These are phyloP conservation scores for Kryptopterus vitreolus DNA, from an alignment of 2,797 vertebrate genomes.

Conservation along the genomic window DNA sequence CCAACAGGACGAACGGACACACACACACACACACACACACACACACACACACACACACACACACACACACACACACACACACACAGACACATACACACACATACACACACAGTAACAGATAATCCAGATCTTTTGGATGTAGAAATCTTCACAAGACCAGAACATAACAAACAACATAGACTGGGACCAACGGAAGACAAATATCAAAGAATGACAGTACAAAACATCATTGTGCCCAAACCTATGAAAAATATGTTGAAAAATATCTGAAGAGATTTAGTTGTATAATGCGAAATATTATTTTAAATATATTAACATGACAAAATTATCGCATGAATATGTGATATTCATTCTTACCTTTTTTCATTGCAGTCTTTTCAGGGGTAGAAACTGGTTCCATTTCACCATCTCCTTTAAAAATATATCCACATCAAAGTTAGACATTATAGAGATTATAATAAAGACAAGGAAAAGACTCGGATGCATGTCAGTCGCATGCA, in stretches of 20 bases:
- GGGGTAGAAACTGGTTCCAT: constrained; percentile 83
- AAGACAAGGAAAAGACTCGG: not conserved
- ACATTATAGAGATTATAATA: constrained; percentile 13
- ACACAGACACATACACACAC: no score
- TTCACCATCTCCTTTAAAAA: constrained; percentile 71
- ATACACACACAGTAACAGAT: constrained; percentile 7
- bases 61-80: no score
- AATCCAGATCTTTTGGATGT: not conserved
- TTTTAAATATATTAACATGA: no score
- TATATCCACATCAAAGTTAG: constrained; percentile 49
- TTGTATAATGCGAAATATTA: not conserved
- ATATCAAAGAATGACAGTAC: constrained; percentile 26
- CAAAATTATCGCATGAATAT: not conserved
- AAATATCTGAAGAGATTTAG: constrained; percentile 4
- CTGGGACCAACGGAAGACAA: constrained; percentile 46
- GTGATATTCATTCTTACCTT: constrained; percentile 80
- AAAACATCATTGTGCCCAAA: constrained; percentile 34
- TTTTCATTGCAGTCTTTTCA: constrained; percentile 89
- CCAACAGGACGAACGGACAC: no score
- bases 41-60: no score
- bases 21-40: no score
- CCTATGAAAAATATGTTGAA: constrained; percentile 16
- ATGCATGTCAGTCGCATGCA: constrained; percentile 3
- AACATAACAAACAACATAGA: constrained; percentile 41
- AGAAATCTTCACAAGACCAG: constrained; percentile 7